These are phyloP conservation scores for Adineta ricciae DNA, from an alignment of 2,888 invertebrate species.

Conservation along the genomic window DNA sequence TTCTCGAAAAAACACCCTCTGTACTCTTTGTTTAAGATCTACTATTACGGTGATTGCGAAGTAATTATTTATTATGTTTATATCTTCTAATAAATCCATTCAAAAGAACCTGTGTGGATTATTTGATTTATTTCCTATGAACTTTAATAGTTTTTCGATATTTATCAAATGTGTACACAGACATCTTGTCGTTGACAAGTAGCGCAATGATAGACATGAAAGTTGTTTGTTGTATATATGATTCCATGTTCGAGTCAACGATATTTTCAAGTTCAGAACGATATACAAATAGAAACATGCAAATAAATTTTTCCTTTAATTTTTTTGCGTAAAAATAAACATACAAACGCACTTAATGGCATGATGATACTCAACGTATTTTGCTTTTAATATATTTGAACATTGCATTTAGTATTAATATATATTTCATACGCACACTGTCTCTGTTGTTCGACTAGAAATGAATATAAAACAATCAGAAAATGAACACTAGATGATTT, in stretches of 20 bases:
- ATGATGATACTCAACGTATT: too few relatives aligned
- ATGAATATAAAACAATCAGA: too few relatives aligned
- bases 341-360: too few relatives aligned
- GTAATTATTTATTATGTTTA: not conserved
- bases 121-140: not conserved
- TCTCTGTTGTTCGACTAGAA: too few relatives aligned
- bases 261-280: not conserved
- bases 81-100: not conserved
- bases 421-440: too few relatives aligned
- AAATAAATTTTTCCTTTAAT: not conserved
- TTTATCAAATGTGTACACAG: not conserved
- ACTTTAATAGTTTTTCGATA: not conserved
- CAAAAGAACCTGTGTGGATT: not conserved
- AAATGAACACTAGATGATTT: too few relatives aligned
- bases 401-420: too few relatives aligned
- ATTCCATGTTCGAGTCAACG: not conserved
- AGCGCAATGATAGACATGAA: not conserved
- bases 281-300: not conserved
- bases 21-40: too few relatives aligned
- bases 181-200: slow-evolving; percentile 9
- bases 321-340: too few relatives aligned
- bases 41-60: not conserved
- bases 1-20: not conserved
- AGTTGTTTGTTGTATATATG: not conserved
- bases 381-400: too few relatives aligned